Percentiles rank a stretch among this genome's conserved stretches.
Conservation (phyloP, 2,888 invertebrate genomes). For the Gortyna flavago region DNA sequence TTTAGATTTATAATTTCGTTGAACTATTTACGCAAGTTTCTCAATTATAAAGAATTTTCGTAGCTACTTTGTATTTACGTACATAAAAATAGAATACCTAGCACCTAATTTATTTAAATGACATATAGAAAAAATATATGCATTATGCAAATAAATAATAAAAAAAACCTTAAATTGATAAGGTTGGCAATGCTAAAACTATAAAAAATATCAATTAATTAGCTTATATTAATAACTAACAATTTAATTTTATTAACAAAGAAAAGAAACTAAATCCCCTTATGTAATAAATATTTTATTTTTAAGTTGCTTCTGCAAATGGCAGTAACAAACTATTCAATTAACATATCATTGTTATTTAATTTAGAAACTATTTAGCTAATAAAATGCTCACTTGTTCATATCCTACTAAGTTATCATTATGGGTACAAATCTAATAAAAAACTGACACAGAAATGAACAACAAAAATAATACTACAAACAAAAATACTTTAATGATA, state of each 20-base stretch:
- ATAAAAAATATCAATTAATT: slow-evolving; percentile 55
- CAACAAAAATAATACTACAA: slow-evolving; percentile 69
- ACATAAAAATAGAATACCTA: slow-evolving; percentile 61
- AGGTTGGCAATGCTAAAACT: slow-evolving; percentile 42
- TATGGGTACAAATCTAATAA: slow-evolving; percentile 61
- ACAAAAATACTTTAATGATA: slow-evolving; percentile 75
- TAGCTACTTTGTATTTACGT: slow-evolving; percentile 32
- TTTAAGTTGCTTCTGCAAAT: slow-evolving; percentile 26
- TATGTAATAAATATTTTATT: slow-evolving; percentile 48
- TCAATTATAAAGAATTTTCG: slow-evolving; percentile 11
- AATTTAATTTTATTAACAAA: slow-evolving; percentile 27
- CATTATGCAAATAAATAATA: slow-evolving; percentile 70
- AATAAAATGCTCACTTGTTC: slow-evolving; percentile 61
- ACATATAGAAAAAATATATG: slow-evolving; percentile 60
- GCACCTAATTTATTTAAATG: slow-evolving; percentile 54
- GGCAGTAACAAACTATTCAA: slow-evolving; percentile 15
- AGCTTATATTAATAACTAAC: slow-evolving; percentile 35
- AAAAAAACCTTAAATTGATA: slow-evolving; percentile 28
- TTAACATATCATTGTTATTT: slow-evolving; percentile 7
- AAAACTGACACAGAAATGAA: slow-evolving; percentile 55
- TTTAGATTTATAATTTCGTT: slow-evolving; percentile 26
- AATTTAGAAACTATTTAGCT: slow-evolving; percentile 43
- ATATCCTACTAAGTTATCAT: slow-evolving; percentile 45
- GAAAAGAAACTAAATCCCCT: slow-evolving; percentile 41
- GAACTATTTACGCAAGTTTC: slow-evolving; percentile 18